Conservation (phyloP, 2,888 invertebrate genomes). For the Mythimna pallens region DNA sequence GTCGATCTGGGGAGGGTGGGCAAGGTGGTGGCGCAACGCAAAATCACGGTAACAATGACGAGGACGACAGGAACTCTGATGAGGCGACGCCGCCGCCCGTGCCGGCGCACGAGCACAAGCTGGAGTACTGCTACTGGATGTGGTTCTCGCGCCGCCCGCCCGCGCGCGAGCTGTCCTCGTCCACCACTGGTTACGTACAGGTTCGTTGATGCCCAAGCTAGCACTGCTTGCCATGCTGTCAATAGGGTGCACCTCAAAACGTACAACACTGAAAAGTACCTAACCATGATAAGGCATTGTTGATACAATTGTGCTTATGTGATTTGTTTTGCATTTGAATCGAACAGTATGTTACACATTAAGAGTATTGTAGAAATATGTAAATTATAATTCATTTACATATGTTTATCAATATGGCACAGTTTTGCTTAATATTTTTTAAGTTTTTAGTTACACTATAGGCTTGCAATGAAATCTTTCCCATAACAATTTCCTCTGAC, state of each 20-base stretch:
- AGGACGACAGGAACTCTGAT: slow-evolving; percentile 82
- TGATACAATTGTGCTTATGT: slow-evolving; percentile 5
- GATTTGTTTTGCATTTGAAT: slow-evolving; percentile 19
- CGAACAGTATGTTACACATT: slow-evolving; percentile 7
- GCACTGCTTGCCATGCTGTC: slow-evolving; percentile 4
- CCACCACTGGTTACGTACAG: slow-evolving; percentile 88
- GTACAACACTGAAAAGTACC: neutral
- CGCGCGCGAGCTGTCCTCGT: slow-evolving; percentile 83
- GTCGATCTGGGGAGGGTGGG: slow-evolving; percentile 85
- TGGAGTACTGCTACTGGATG: slow-evolving; percentile 98
- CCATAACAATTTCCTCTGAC: neutral
- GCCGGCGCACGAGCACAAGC: slow-evolving; percentile 96
- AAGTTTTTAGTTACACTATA: neutral
- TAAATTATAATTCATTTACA: slow-evolving; percentile 35
- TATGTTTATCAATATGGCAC: slow-evolving; percentile 55
- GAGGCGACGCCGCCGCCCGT: slow-evolving; percentile 88
- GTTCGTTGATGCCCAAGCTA: slow-evolving; percentile 66
- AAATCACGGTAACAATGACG: slow-evolving; percentile 81
- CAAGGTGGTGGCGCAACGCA: slow-evolving; percentile 76
- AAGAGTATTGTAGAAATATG: slow-evolving; percentile 24
- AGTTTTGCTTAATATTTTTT: slow-evolving; percentile 31
- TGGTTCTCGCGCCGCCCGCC: slow-evolving; percentile 94
- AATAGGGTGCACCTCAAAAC: slow-evolving; percentile 1
- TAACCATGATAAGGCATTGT: neutral
- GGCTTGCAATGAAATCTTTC: neutral